Evolutionary conservation across 1,140 invertebrate genomes (phyloP), one percentile per base, ranked within the genome.

Genomic region (Varroa destructor): DNA sequence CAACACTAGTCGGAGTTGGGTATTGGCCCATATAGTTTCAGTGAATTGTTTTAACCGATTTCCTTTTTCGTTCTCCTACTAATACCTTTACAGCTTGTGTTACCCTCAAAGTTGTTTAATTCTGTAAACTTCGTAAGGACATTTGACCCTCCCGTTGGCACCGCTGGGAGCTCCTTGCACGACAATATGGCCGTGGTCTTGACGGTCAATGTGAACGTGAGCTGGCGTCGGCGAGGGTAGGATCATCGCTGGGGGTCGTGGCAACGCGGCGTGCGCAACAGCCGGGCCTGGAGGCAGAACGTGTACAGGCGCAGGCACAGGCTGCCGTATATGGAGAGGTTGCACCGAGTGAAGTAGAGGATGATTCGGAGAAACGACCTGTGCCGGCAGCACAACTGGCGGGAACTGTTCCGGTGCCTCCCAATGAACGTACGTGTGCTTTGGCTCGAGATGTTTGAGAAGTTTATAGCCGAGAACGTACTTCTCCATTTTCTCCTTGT

Each of bases 401-500:
- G 61, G 61, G 46, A 67, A 67, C 40, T 67, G 61, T 37, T 67
- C 61, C 12, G 61, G 61, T 5, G 61, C 61, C 61, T 67, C 61
- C 61, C 61, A 67, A 67, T 67, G 61, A 12, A 67, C 61, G 37
- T 67, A 67, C 14, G 61, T 67, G 61, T 67, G 61, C 36, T 67
- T 67, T 14, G 61, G 61, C 61, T 67, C 61, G 3, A 67, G 61
- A 8, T 67, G 61, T 8, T 67, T 67, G 61, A 67, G 40, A 12
- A 67, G 61, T 40, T 67, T 67, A 37, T 67, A 67, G 14, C 61
- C 61, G 36, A 67, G 61, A 25, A 67, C 61, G 37, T 67, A 67
- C 61, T 67, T 67, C 61, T 67, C 61, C 61, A 67, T 67, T 8
- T 67, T 67, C 10, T 67, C 61, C 46, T 67, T 67, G 61, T 67